A percentile compares a stretch with the other conserved stretches of the same genome.
Evolutionary conservation across 2,888 invertebrate species (phyloP).

Genomic region (Chalcosyrphus nemorum): DNA sequence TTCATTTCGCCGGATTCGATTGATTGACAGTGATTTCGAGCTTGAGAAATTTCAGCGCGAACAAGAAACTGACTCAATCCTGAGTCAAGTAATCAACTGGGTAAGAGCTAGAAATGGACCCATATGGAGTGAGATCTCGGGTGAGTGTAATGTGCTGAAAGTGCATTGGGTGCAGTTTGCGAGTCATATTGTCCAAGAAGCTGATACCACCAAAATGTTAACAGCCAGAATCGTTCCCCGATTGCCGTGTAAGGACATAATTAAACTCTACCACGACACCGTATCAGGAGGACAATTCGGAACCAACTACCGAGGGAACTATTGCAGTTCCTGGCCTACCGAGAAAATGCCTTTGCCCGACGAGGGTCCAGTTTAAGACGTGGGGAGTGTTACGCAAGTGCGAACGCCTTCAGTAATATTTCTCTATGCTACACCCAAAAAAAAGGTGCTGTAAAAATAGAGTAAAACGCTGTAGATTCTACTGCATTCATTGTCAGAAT

Average conservation of each 20-base stretch:
- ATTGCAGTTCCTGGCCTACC: too few species aligned
- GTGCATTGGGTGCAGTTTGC: not conserved
- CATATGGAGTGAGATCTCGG: not conserved
- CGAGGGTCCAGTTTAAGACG: too few species aligned
- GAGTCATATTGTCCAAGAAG: not conserved
- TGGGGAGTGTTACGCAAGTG: too few species aligned
- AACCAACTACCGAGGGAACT: too few species aligned
- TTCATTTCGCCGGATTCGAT: not conserved
- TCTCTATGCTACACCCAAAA: too few species aligned
- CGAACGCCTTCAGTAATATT: too few species aligned
- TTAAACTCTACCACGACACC: not conserved
- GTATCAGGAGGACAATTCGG: not conserved
- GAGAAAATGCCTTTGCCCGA: too few species aligned
- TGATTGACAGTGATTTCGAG: not conserved
- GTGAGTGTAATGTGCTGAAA: too few species aligned
- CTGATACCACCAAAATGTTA: not conserved
- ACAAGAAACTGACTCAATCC: not conserved
- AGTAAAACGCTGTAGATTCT: too few species aligned
- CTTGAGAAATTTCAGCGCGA: not conserved
- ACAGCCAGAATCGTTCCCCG: not conserved
- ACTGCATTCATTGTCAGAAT: too few species aligned
- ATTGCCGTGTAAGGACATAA: not conserved
- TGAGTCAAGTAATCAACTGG: not conserved
- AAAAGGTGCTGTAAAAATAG: too few species aligned
- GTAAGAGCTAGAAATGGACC: not conserved